These are phyloP conservation scores for Platorchestia sp. DNA, from an alignment of 1,140 invertebrate species.

Conservation along the genomic window DNA sequence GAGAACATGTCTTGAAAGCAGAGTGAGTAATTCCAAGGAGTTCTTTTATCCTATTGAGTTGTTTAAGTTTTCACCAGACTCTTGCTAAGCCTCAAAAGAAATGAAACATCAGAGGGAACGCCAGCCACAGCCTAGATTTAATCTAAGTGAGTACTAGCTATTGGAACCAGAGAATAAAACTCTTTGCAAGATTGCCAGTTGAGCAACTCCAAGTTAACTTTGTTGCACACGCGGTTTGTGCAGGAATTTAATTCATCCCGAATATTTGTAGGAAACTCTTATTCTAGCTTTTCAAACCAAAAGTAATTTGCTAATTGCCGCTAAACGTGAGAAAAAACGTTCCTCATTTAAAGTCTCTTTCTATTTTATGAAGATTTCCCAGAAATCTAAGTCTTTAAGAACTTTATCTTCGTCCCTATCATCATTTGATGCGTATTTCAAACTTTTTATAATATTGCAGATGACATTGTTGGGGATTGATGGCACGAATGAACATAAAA, in stretches of 20 bases:
- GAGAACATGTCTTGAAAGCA: background rate
- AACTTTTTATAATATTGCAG: background rate
- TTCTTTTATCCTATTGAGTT: conserved; percentile 10
- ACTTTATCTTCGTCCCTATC: background rate
- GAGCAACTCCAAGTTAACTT: conserved; percentile 34
- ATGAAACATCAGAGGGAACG: background rate
- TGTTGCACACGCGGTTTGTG: background rate
- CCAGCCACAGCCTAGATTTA: conserved; percentile 16
- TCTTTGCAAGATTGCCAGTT: conserved; percentile 33
- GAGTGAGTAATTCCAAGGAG: background rate
- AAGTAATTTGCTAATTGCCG: conserved; percentile 41
- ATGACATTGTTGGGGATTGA: background rate
- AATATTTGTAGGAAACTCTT: background rate
- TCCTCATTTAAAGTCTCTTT: background rate
- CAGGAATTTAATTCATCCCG: conserved; percentile 10
- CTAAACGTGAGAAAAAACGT: background rate
- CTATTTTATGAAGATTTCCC: background rate
- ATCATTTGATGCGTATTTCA: background rate
- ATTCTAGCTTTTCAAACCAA: background rate
- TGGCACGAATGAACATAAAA: background rate
- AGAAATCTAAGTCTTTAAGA: background rate
- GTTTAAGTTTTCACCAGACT: background rate
- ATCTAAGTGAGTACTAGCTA: conserved; percentile 41
- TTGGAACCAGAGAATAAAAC: conserved; percentile 34
- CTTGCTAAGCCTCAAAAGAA: background rate